Evolutionary conservation across 2,888 invertebrate species (phyloP), one percentile per base, ranked within the genome.

Genomic region (Lomographa bimaculata): DNA sequence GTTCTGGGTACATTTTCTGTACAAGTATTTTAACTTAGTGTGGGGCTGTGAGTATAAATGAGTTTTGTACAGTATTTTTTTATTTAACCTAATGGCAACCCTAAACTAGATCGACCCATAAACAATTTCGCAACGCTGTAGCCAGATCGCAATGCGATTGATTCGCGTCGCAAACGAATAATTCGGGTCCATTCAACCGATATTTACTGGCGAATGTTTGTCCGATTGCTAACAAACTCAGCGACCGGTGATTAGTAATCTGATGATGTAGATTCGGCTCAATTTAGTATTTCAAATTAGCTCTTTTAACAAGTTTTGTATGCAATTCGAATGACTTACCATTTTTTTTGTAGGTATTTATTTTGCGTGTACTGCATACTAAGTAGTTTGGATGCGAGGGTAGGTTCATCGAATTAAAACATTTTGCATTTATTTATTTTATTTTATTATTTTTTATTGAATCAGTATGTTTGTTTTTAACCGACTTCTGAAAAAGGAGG

Each of bases 111-210:
- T 20, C 10, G 12, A 16, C 14, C 9, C 14, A 27, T 35, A 46
- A 40, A 28, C 37, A 12, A 9, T 29, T 34, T 34, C 38, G 34
- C 35, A 46, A 43, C 46, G 20, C 19, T 14, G 7, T 14, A 7
- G 23, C 27, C 12, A 21, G 29, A 29, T 33, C 27, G 26, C 23
- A 18, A 33, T 41, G 21, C 36, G 33, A 49, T 41, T 52, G 46
- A 49, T 39, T 27, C 34, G 21, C 21, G 29, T 24, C 12, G 12
- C 40, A 38, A 40, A 41, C 40, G 37, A 34, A 47, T 44, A 40
- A 44, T 42, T 45, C 36, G 33, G 20, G 18, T 45, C 30, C 30
- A 42, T 32, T 19, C 37, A 21, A 36, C 19, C 12, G 9, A 16
- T 24, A 27, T 41, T 26, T 23, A 28, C 27, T 11, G 39, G 23